Evolutionary conservation across 2,888 invertebrate species (phyloP).

Genomic region (Standfussiana lucernea): DNA sequence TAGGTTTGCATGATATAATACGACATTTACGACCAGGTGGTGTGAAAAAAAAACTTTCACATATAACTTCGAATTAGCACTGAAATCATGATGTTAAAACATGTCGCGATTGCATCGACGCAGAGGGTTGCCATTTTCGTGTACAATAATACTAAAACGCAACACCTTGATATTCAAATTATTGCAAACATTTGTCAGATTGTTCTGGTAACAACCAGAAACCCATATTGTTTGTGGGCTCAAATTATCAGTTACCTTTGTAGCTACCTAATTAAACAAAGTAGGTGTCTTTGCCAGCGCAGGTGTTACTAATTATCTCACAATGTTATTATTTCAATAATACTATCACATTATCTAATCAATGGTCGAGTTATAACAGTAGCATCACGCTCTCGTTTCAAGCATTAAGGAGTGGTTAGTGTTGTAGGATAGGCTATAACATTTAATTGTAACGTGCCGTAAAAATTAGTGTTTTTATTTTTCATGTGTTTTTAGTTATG

Average conservation of each 20-base stretch:
- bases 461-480: not conserved
- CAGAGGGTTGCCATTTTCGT: too few relatives aligned
- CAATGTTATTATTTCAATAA: conserved; percentile 41
- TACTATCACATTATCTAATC: conserved; percentile 33
- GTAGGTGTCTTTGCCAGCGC: not conserved
- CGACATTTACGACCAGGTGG: too few relatives aligned
- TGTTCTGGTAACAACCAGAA: not conserved
- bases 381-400: not conserved
- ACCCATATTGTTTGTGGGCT: not conserved
- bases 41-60: too few relatives aligned
- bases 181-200: not conserved
- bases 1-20: too few relatives aligned
- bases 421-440: not conserved
- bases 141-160: too few relatives aligned
- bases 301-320: conserved; percentile 27
- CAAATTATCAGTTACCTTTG: not conserved
- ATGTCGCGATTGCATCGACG: too few relatives aligned
- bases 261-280: conserved; percentile 5
- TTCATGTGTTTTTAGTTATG: not conserved
- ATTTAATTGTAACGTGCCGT: not conserved
- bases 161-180: too few relatives aligned
- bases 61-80: too few relatives aligned
- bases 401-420: conserved; percentile 7
- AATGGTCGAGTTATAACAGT: conserved; percentile 27
- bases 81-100: too few relatives aligned